Conservation (phyloP, 2,888 invertebrate species). For the Octonoba sinensis region DNA sequence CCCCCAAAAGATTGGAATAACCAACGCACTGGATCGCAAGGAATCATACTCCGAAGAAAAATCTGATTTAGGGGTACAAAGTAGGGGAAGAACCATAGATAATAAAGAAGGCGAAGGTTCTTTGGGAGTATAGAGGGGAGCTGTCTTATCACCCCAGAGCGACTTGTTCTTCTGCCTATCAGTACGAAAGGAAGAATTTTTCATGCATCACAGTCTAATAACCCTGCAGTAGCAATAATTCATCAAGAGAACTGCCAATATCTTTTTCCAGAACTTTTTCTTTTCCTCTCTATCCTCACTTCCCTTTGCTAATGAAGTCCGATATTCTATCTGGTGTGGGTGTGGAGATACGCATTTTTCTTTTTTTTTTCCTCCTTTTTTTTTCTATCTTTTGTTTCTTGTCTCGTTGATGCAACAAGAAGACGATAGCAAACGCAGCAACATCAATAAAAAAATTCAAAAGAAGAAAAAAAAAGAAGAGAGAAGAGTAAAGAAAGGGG, state of each 20-base stretch:
- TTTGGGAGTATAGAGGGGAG: constrained; percentile 4
- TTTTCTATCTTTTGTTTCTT: constrained; percentile 12
- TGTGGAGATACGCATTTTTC: constrained; percentile 32
- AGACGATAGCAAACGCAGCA: constrained; percentile 21
- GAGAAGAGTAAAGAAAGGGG: background rate
- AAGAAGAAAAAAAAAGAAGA: background rate
- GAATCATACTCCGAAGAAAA: constrained; percentile 13
- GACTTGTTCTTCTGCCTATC: constrained; percentile 27
- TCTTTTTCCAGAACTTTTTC: constrained; percentile 24
- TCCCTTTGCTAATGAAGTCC: constrained; percentile 54
- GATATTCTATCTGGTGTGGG: constrained; percentile 47
- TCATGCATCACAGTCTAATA: constrained; percentile 44
- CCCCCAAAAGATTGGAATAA: no score
- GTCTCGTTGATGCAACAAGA: constrained; percentile 45
- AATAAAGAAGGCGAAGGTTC: constrained; percentile 11
- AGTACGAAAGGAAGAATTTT: constrained; percentile 35
- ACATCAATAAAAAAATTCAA: constrained; percentile 37
- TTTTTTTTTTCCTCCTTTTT: background rate
- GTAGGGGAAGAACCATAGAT: constrained; percentile 11
- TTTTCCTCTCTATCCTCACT: constrained; percentile 1
- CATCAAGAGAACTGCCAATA: constrained; percentile 57
- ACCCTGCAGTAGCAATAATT: constrained; percentile 49
- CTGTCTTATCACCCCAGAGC: constrained; percentile 38
- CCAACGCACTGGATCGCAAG: constrained; percentile 11
- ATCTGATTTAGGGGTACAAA: constrained; percentile 19